A percentile compares a stretch with the other conserved stretches of the same genome.
These are phyloP conservation scores for Pheosia gnoma DNA, from an alignment of 2,888 invertebrate genomes.

Conservation along the genomic window DNA sequence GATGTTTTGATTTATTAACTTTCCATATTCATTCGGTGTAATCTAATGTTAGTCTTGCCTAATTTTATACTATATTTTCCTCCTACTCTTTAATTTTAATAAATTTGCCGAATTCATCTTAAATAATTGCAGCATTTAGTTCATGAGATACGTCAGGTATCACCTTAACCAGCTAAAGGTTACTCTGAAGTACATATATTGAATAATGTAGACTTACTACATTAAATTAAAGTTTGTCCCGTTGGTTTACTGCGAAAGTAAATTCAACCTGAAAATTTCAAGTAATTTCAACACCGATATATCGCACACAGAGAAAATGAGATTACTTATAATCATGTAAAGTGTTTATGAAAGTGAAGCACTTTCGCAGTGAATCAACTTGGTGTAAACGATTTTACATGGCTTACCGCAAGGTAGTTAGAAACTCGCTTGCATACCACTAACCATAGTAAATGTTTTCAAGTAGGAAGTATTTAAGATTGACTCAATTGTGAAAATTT, in stretches of 20 bases:
- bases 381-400: constrained; percentile 38
- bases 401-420: constrained; percentile 35
- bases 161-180: too few species aligned
- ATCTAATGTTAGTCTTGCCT: too few species aligned
- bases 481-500: not conserved
- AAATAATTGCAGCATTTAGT: not conserved
- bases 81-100: too few species aligned
- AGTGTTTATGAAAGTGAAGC: constrained; percentile 28
- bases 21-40: too few species aligned
- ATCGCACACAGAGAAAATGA: constrained; percentile 20
- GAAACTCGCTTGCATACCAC: constrained; percentile 30
- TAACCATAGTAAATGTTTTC: constrained; percentile 13
- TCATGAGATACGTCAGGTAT: not conserved
- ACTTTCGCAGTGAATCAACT: constrained; percentile 33
- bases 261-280: not conserved
- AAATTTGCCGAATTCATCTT: too few species aligned
- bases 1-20: too few species aligned
- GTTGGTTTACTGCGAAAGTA: not conserved
- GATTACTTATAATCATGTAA: constrained; percentile 14
- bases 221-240: not conserved
- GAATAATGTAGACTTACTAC: not conserved
- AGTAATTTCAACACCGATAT: not conserved
- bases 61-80: too few species aligned
- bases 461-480: constrained; percentile 9
- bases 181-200: not conserved